phyloP scores from a whole-genome alignment of 2,888 invertebrate genomes.

The Plagodis dolabraria region DNA sequence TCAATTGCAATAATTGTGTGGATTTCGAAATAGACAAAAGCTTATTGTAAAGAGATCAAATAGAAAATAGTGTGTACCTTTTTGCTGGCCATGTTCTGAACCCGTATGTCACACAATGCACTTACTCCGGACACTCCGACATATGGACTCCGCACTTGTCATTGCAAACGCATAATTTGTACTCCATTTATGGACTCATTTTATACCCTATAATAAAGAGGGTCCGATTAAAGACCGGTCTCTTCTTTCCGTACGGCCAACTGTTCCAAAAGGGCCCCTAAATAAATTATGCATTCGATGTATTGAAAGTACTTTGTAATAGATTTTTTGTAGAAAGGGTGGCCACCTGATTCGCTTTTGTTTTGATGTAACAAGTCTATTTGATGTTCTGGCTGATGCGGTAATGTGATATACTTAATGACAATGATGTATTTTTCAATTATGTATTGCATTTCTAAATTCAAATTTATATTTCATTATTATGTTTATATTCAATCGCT shows the following conservation, averaged over 20 bases:
- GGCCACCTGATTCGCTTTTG: constrained; percentile 63
- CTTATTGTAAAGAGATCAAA: no score
- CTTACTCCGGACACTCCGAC: constrained; percentile 77
- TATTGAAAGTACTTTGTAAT: constrained; percentile 77
- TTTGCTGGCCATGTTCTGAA: background rate
- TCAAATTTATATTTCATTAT: no score
- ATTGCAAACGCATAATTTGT: constrained; percentile 76
- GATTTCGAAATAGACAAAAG: no score
- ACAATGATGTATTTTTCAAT: no score
- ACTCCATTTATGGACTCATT: constrained; percentile 74
- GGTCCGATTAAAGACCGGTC: constrained; percentile 74
- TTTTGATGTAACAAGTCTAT: constrained; percentile 44
- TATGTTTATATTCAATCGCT: no score
- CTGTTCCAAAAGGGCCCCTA: constrained; percentile 66
- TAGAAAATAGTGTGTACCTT: no score
- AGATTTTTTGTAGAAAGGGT: constrained; percentile 63
- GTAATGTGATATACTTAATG: constrained; percentile 22
- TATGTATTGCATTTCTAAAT: no score
- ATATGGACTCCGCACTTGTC: constrained; percentile 81
- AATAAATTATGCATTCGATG: constrained; percentile 80
- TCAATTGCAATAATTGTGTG: no score
- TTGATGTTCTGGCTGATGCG: constrained; percentile 29
- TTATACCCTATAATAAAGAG: constrained; percentile 68
- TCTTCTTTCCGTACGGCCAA: constrained; percentile 78
- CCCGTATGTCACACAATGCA: constrained; percentile 49